Evolutionary conservation across 2,113 vertebrate genomes (phyloP), one percentile per base, ranked within the genome.

Genomic region (Tenrec ecaudatus): DNA sequence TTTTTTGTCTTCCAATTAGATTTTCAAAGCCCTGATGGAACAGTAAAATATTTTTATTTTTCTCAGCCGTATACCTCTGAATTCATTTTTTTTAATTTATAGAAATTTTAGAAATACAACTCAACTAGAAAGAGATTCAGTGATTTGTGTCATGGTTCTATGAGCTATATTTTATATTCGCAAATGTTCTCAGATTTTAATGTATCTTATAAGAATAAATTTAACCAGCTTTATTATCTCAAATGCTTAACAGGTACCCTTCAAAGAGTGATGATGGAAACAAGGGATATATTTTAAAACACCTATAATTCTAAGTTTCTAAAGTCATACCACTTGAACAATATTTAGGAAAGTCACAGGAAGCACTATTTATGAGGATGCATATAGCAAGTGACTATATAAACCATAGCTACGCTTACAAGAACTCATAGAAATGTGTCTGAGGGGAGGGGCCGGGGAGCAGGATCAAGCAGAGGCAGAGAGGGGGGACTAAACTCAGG

Each of bases 21-120:
- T 78, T 64, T 93, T 86, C 79, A 90, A 93, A 95, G 66, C 86
- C 92, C 90, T 86, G 38, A 57, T 68, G 4, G 91, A 85, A 83
- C 47, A 53, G 47, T 53, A 53, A 53, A 53, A 53, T 10, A 69
- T 82, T 40, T 43, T 90, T 66, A 68, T 69, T 86, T 93, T 92
- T 66, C 82, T 92, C 94, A 82, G 82, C 25, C 47, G n/a, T 68
- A 14, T 20, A 93, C 66, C 31, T 90, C 58, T 31, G 82, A 68
- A 96, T 88, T 94, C 43, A n/a, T 78, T 33, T 69, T 92, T 86
- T 86, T 80, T 23, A 83, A 90, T 86, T 80, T 90, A 33, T 66
- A 4, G 36, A 33, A 79, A 22, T 31, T 40, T 47, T 76, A 57
- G 47, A 29, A 17, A 76, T 64, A 31, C 84, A 57, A 93, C 53